Base-by-base conservation (phyloP, 2,797 vertebrate species). In the Euthynnus affinis region DNA sequence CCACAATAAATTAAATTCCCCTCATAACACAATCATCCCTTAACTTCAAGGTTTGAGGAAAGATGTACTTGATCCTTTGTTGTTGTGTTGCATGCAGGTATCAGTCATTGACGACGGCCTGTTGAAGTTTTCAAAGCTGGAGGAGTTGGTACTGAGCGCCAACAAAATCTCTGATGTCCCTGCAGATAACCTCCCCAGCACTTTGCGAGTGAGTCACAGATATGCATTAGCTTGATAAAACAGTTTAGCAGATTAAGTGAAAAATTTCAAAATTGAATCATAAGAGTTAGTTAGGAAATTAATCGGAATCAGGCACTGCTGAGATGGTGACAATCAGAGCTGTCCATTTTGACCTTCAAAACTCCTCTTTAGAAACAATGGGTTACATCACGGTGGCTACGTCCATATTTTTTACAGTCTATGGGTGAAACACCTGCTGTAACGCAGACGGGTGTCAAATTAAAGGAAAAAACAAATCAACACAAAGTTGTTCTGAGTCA, bases 81-180 rank as follows among this genome's bases (percentile, higher is more conserved):
- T 17, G 15, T 18, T 56, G 14, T 57, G 25, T 29, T 53, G 48
- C 37, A 20, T 46, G 76, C 82, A 98, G 97, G 95, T 98, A 34
- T 93, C 83, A 8, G 84, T 92, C 48, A 87, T 98, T 0, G 97
- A 98, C 0, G 10, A 74, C 1, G 91, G 91, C 27, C 82, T 98
- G 68, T 82, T 97, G 73, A 95, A 56, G 75, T 97, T 98, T 53
- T 83, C 88, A 44, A 95, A 94, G 64, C 90, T 98, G 58, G 94
- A 97, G 84, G 96, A 97, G 76, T 75, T 98, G 73, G 71, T 97
- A 23, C 88, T 98, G 77, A 97, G 93, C 2, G 90, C 88, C 55
- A 99, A 98, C 82, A 72, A 51, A 6, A 96, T 99, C 90, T 89
- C 90, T 70, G 91, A 92, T 27, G 55, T 97, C 1, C 67, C 89